phyloP scores from a whole-genome alignment of 37 sponge, comb jelly and placozoan species.

The Diacarnus erythraeanus region DNA sequence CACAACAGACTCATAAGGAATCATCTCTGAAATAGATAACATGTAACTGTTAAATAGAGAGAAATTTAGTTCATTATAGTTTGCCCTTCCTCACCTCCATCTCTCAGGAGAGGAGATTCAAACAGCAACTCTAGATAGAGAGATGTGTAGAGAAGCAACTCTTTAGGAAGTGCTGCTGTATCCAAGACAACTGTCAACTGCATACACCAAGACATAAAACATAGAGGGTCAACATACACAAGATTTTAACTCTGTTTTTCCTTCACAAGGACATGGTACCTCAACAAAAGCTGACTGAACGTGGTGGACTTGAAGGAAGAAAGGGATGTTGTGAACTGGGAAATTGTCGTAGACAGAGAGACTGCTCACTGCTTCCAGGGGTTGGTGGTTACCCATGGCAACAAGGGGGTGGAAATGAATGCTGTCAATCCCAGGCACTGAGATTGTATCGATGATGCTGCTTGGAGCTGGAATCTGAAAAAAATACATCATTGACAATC shows the following conservation, averaged over 20 bases:
- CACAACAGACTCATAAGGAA: slow-evolving; percentile 71
- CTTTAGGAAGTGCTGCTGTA: slow-evolving; percentile 41
- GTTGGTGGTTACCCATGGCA: slow-evolving; percentile 32
- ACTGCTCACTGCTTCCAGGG: neutral
- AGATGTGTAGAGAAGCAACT: slow-evolving; percentile 45
- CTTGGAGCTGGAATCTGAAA: slow-evolving; percentile 56
- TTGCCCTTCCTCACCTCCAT: slow-evolving; percentile 61
- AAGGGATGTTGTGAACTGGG: slow-evolving; percentile 61
- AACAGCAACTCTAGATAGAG: slow-evolving; percentile 71
- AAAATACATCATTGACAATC: neutral
- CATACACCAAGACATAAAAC: neutral
- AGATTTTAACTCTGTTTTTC: too few relatives aligned
- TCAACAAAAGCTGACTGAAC: slow-evolving; percentile 81
- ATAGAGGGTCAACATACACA: too few relatives aligned
- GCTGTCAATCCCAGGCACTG: slow-evolving; percentile 56
- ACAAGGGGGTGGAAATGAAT: slow-evolving; percentile 72
- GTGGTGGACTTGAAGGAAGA: slow-evolving; percentile 69
- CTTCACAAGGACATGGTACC: too few relatives aligned
- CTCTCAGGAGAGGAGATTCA: slow-evolving; percentile 79
- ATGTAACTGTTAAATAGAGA: neutral
- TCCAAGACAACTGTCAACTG: slow-evolving; percentile 74
- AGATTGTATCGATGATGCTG: slow-evolving; percentile 29
- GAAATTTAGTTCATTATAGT: neutral
- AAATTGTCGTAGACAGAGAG: slow-evolving; percentile 24
- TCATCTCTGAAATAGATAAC: slow-evolving; percentile 32